A percentile compares a stretch with the other conserved stretches of the same genome.
Evolutionary conservation across 2,113 vertebrate genomes (phyloP).

Genomic region (Psittacula cyanocephala): DNA sequence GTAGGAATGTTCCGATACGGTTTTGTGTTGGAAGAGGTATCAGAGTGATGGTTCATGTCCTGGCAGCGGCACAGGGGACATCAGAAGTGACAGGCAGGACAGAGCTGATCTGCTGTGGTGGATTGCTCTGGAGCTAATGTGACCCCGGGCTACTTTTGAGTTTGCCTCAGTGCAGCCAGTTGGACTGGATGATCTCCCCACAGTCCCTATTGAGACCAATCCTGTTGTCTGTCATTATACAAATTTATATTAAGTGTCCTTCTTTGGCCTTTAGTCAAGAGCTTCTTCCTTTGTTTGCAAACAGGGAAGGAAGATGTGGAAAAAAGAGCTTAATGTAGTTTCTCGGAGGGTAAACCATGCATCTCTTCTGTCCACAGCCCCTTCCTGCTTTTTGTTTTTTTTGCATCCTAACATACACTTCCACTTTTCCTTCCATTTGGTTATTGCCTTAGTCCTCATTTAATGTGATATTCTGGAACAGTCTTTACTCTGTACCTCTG

Average conservation of each 20-base stretch:
- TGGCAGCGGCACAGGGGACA: background rate
- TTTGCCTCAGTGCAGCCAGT: background rate
- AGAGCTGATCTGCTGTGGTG: background rate
- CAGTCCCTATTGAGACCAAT: background rate
- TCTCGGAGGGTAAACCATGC: background rate
- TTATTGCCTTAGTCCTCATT: background rate
- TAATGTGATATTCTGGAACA: background rate
- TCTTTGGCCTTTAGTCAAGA: constrained; percentile 17
- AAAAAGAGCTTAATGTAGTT: background rate
- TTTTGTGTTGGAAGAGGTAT: background rate
- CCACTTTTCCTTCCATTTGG: background rate
- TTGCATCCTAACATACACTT: background rate
- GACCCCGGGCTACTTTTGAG: background rate
- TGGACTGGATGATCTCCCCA: background rate
- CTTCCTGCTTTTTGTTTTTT: background rate
- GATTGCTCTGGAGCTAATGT: background rate
- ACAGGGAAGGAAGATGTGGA: background rate
- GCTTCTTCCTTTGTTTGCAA: background rate
- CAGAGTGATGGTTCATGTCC: fast-evolving
- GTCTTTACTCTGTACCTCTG: background rate
- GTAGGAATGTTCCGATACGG: background rate
- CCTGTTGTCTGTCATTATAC: background rate
- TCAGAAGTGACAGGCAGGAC: background rate
- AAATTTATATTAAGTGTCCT: background rate
- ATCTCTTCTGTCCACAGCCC: background rate